These are phyloP conservation scores for Buathra laborator DNA, from an alignment of 2,888 invertebrate genomes.

Conservation along the genomic window DNA sequence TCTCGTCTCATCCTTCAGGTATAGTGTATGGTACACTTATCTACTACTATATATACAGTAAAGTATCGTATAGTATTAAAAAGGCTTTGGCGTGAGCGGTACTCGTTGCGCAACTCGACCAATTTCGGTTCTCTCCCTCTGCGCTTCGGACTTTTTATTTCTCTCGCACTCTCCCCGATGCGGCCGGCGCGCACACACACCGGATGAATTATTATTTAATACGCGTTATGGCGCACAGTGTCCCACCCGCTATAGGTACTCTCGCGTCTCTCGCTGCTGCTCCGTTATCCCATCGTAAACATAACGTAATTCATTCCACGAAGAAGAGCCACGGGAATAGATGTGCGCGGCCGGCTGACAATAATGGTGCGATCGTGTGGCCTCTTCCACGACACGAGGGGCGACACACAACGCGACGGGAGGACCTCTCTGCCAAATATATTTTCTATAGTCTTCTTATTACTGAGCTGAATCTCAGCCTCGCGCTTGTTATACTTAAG, in stretches of 20 bases:
- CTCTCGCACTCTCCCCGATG: constrained; percentile 46
- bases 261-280: constrained; percentile 36
- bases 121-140: constrained; percentile 60
- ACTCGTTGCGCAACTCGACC: constrained; percentile 67
- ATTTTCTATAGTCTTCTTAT: constrained; percentile 31
- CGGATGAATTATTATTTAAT: constrained; percentile 75
- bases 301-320: constrained; percentile 72
- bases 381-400: constrained; percentile 33
- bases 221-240: constrained; percentile 68
- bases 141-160: constrained; percentile 30
- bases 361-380: constrained; percentile 63
- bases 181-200: constrained; percentile 11
- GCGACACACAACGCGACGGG: constrained; percentile 44
- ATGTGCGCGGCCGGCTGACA: constrained; percentile 61
- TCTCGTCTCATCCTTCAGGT: constrained; percentile 5
- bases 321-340: constrained; percentile 64
- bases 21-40: constrained; percentile 22
- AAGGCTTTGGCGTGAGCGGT: constrained; percentile 40
- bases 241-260: constrained; percentile 37
- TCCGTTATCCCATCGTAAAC: constrained; percentile 73
- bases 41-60: constrained; percentile 3
- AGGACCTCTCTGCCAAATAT: constrained; percentile 48
- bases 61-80: constrained; percentile 24
- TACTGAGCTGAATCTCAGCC: constrained; percentile 32
- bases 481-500: constrained; percentile 20